These are phyloP conservation scores for Nemotelus nigrinus DNA, from an alignment of 2,888 invertebrate genomes.

Conservation along the genomic window DNA sequence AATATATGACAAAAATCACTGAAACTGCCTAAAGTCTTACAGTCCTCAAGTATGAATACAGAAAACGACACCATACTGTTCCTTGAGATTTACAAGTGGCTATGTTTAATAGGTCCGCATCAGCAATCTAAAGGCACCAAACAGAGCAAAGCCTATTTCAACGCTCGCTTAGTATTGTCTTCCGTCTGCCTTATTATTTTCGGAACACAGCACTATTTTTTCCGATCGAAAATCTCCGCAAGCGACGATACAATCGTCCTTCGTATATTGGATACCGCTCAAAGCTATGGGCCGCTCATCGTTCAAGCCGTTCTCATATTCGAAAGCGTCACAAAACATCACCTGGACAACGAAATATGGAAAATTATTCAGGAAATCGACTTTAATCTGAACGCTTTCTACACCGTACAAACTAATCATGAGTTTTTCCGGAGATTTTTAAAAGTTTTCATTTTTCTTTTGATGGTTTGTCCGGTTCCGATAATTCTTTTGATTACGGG, in stretches of 20 bases:
- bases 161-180: neutral
- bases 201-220: neutral
- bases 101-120: neutral
- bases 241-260: slow-evolving; percentile 7
- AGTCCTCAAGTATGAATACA: neutral
- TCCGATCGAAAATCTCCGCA: neutral
- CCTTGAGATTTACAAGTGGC: neutral
- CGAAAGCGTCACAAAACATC: neutral
- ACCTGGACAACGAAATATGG: neutral
- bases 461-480: neutral
- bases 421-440: slow-evolving; percentile 1
- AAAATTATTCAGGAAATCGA: neutral
- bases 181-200: neutral
- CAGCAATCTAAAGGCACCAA: neutral
- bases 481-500: neutral
- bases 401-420: neutral
- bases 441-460: neutral
- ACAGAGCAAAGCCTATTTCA: neutral
- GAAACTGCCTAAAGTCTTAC: neutral
- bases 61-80: neutral
- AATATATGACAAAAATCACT: too few species aligned
- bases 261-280: neutral
- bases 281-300: neutral
- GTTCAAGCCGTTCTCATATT: neutral
- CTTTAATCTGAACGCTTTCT: neutral